phyloP scores from a whole-genome alignment of 2,797 vertebrate species.

The Oryzias dopingdopingensis region DNA sequence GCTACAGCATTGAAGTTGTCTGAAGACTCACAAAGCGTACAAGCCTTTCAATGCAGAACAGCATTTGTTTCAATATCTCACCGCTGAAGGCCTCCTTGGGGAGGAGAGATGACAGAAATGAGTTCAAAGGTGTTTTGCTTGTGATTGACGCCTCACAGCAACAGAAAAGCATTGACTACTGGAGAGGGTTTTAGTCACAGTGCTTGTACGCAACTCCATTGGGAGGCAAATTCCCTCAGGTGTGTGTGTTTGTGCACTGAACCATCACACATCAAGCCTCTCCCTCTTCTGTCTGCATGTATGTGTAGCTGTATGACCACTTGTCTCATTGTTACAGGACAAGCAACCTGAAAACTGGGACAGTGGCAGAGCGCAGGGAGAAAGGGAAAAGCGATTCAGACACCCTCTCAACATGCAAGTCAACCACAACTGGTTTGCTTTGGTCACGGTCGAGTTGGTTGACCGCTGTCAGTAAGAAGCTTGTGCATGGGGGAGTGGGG shows the following conservation, averaged over 20 bases:
- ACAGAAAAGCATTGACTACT: constrained; percentile 25
- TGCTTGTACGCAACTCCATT: constrained; percentile 44
- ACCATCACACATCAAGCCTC: constrained; percentile 62
- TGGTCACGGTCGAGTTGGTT: constrained; percentile 69
- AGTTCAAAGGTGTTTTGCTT: constrained; percentile 18
- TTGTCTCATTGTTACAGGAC: constrained; percentile 73
- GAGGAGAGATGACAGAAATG: constrained; percentile 7
- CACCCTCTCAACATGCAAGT: constrained; percentile 69
- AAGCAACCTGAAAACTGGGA: constrained; percentile 72
- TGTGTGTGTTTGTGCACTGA: constrained; percentile 62
- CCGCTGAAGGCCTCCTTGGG: constrained; percentile 11
- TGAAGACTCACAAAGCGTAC: constrained; percentile 5
- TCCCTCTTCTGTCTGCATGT: constrained; percentile 35
- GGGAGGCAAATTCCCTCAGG: constrained; percentile 51
- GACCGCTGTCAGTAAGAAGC: constrained; percentile 60
- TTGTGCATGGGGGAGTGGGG: constrained; percentile 19
- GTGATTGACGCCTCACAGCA: constrained; percentile 27
- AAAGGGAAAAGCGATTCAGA: constrained; percentile 45
- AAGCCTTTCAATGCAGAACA: constrained; percentile 5
- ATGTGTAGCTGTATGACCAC: constrained; percentile 59
- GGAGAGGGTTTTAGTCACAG: constrained; percentile 54
- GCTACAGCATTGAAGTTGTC: neutral
- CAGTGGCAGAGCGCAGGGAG: constrained; percentile 39
- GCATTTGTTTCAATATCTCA: constrained; percentile 5
- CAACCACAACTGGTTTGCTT: constrained; percentile 76